phyloP scores from a whole-genome alignment of 2,113 vertebrate genomes.

The Chaetodon auriga region DNA sequence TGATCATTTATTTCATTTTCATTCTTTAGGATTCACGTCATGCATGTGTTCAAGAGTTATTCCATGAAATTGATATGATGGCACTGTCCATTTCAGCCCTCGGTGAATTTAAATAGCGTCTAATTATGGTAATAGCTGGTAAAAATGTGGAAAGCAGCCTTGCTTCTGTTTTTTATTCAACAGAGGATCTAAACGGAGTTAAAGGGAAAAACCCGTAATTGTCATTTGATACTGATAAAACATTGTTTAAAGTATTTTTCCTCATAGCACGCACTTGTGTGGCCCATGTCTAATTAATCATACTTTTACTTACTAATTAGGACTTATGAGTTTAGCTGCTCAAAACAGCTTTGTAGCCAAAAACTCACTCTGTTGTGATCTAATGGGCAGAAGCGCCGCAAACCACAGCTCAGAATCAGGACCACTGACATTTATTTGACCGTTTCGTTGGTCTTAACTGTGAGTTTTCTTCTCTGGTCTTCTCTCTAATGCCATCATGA shows the following conservation, averaged over 20 bases:
- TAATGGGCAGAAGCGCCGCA: background rate
- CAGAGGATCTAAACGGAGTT: background rate
- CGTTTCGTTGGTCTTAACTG: background rate
- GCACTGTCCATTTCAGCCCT: background rate
- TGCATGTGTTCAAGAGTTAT: constrained; percentile 25
- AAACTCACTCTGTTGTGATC: background rate
- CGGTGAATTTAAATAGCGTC: background rate
- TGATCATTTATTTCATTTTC: constrained; percentile 35
- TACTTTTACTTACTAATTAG: constrained; percentile 13
- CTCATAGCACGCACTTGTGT: background rate
- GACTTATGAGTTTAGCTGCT: constrained; percentile 6
- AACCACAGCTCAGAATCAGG: background rate
- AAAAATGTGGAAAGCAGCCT: background rate
- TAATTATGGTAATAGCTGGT: background rate
- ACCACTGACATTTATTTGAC: background rate
- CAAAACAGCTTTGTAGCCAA: background rate
- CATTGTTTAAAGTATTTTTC: background rate
- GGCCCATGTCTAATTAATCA: constrained; percentile 26
- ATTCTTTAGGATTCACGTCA: constrained; percentile 52
- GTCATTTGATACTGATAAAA: constrained; percentile 1
- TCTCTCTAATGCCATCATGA: background rate
- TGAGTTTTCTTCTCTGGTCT: background rate
- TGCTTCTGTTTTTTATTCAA: background rate
- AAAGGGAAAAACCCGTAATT: background rate
- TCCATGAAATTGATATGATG: constrained; percentile 44